Evolutionary conservation across 2,113 vertebrate species (phyloP).

Genomic region (Halcyon senegalensis): DNA sequence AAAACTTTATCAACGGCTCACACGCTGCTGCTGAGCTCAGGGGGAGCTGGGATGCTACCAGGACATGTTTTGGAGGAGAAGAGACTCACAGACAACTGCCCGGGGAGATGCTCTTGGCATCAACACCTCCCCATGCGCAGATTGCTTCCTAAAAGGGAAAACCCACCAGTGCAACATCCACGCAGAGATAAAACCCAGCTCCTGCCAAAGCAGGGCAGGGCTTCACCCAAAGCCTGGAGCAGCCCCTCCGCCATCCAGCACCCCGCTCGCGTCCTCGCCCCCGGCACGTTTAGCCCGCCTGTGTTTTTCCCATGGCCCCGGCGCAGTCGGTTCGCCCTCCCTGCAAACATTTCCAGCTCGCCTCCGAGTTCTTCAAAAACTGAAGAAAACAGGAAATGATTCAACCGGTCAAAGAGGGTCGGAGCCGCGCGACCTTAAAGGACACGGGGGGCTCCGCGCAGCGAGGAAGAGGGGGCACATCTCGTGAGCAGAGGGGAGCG

Average conservation of each 20-base stretch:
- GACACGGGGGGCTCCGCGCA: not conserved
- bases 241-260: not conserved
- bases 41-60: accelerated
- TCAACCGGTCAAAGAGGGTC: not conserved
- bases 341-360: slow-evolving; percentile 47
- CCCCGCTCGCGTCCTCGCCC: not conserved
- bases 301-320: slow-evolving; percentile 49
- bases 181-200: not conserved
- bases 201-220: not conserved
- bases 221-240: not conserved
- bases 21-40: not conserved
- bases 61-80: not conserved
- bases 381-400: slow-evolving; percentile 73
- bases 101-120: not conserved
- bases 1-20: not conserved
- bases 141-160: accelerated
- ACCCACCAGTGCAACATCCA: not conserved
- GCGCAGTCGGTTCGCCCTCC: not conserved
- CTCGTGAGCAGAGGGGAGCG: not conserved
- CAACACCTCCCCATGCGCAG: too few species aligned
- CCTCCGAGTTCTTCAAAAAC: not conserved
- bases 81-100: not conserved
- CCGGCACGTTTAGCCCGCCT: not conserved
- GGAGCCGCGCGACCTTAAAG: not conserved
- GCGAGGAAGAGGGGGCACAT: accelerated